Percentiles rank a stretch among this genome's conserved stretches.
These are phyloP conservation scores for Dendroctonus ponderosae DNA, from an alignment of 1,140 invertebrate species.

Conservation along the genomic window DNA sequence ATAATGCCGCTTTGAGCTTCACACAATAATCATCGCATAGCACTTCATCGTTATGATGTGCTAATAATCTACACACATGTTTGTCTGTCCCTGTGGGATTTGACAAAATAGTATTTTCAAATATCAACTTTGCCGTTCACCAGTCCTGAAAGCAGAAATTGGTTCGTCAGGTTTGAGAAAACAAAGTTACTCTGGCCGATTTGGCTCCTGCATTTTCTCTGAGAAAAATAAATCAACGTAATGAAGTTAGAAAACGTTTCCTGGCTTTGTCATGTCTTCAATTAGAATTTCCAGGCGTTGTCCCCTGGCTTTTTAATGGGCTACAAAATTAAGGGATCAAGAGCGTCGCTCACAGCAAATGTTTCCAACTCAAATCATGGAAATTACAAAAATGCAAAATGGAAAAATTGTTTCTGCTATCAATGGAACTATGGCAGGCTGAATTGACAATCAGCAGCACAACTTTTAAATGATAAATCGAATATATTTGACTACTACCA, in stretches of 20 bases:
- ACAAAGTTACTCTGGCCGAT: conserved; percentile 19
- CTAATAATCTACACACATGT: too few relatives aligned
- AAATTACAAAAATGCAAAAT: not conserved
- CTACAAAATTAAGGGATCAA: conserved; percentile 21
- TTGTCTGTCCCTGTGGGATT: too few relatives aligned
- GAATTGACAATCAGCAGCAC: not conserved
- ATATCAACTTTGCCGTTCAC: conserved; percentile 12
- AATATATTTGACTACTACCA: too few relatives aligned
- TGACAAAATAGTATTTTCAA: too few relatives aligned
- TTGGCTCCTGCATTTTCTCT: conserved; percentile 20
- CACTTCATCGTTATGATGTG: too few relatives aligned
- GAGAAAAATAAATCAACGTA: conserved; percentile 25
- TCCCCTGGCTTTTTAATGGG: conserved; percentile 22
- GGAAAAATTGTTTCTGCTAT: not conserved
- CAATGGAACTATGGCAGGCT: not conserved
- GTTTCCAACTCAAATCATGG: too few relatives aligned
- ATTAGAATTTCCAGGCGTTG: conserved; percentile 24
- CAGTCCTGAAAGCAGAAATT: conserved; percentile 19
- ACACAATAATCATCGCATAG: too few relatives aligned
- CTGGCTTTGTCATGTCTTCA: conserved; percentile 25
- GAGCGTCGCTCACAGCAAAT: conserved; percentile 15
- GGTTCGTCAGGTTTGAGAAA: conserved; percentile 16
- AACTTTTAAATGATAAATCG: too few relatives aligned
- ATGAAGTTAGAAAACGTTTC: conserved; percentile 29
- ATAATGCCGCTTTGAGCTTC: too few relatives aligned